A percentile compares a stretch with the other conserved stretches of the same genome.
Evolutionary conservation across 2,888 invertebrate genomes (phyloP).

Genomic region (Meteorus colon): DNA sequence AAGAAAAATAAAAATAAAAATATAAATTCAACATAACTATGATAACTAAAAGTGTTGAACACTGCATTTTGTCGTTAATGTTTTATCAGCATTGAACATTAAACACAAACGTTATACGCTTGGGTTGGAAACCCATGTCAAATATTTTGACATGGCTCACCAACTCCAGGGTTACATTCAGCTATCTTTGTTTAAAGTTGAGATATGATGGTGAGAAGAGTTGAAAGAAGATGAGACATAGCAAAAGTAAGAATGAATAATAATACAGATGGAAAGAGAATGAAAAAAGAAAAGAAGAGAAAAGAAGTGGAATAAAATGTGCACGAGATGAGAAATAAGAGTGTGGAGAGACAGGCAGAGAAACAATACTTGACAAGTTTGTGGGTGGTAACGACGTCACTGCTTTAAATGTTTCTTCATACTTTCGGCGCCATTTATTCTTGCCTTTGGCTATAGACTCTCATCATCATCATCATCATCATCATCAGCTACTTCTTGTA

Average conservation of each 20-base stretch:
- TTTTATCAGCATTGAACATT: conserved; percentile 44
- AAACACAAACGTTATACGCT: neutral
- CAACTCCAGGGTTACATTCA: conserved; percentile 27
- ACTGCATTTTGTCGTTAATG: conserved; percentile 18
- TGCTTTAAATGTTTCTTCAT: conserved; percentile 45
- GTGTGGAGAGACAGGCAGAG: conserved; percentile 43
- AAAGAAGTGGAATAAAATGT: conserved; percentile 40
- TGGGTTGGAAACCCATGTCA: conserved; percentile 57
- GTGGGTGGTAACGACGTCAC: conserved; percentile 55
- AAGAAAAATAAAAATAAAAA: neutral
- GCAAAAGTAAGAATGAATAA: conserved; percentile 27
- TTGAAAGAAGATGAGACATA: conserved; percentile 26
- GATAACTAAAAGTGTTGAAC: conserved; percentile 19
- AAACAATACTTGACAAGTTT: conserved; percentile 49
- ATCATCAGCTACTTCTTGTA: conserved; percentile 10
- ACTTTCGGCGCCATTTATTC: conserved; percentile 58
- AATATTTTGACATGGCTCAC: conserved; percentile 59
- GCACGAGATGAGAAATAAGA: no score
- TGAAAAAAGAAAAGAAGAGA: conserved; percentile 28
- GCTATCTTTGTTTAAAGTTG: neutral
- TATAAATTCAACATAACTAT: neutral
- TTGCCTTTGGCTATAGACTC: conserved; percentile 39
- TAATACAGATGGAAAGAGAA: conserved; percentile 24
- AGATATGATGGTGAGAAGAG: conserved; percentile 34
- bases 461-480: conserved; percentile 5